These are phyloP conservation scores for Tarsius wallacei DNA, from an alignment of 2,797 vertebrate genomes.

Conservation along the genomic window DNA sequence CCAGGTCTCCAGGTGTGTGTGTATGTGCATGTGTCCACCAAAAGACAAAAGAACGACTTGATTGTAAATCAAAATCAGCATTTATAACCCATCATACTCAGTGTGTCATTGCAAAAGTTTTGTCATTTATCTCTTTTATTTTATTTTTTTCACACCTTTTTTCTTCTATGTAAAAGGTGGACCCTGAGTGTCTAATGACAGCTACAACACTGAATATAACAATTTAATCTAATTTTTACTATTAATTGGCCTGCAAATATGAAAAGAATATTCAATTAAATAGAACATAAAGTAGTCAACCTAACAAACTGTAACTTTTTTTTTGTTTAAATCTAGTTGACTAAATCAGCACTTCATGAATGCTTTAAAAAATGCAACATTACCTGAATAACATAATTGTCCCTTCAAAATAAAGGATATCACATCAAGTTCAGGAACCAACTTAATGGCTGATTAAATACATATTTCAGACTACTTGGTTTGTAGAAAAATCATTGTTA, in stretches of 20 bases:
- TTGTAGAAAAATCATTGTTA: not conserved
- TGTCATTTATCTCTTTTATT: not conserved
- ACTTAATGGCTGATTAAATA: not conserved
- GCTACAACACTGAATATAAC: too few relatives aligned
- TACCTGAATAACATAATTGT: not conserved
- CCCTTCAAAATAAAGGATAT: not conserved
- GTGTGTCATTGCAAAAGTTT: not conserved
- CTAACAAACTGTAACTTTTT: not conserved
- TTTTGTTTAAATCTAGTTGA: not conserved
- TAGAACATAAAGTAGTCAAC: not conserved
- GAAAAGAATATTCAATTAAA: fast-evolving
- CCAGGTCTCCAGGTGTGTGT: not conserved
- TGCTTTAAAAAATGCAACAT: not conserved
- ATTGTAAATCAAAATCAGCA: not conserved
- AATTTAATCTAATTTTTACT: not conserved
- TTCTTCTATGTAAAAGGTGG: not conserved
- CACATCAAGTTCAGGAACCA: too few relatives aligned
- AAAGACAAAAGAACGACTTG: not conserved
- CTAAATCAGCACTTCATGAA: not conserved
- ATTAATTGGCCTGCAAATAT: not conserved
- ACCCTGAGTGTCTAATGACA: not conserved
- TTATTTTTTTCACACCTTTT: not conserved
- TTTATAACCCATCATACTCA: not conserved
- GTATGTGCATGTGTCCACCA: not conserved
- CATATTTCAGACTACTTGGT: not conserved